These are phyloP conservation scores for Eupelmus urozonus DNA, from an alignment of 2,888 invertebrate species.

Conservation along the genomic window DNA sequence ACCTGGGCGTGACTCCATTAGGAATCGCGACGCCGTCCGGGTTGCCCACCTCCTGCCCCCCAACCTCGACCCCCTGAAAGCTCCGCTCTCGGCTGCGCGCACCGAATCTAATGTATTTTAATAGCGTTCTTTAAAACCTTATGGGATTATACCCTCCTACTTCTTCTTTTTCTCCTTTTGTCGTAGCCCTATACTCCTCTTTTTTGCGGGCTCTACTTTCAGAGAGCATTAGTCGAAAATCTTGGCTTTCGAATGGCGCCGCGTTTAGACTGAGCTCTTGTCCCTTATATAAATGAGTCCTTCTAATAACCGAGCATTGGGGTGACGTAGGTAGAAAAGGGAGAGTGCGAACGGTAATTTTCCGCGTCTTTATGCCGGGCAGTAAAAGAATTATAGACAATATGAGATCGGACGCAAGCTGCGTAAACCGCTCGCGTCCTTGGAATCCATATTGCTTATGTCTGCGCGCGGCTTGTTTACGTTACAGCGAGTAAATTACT, in stretches of 20 bases:
- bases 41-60: too few species aligned
- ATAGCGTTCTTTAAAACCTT: slow-evolving; percentile 45
- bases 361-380: not conserved
- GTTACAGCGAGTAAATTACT: too few species aligned
- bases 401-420: not conserved
- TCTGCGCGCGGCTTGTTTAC: too few species aligned
- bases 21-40: slow-evolving; percentile 50
- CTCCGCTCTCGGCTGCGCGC: not conserved
- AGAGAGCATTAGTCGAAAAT: slow-evolving; percentile 14
- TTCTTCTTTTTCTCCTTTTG: not conserved
- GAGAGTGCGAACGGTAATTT: slow-evolving; percentile 11
- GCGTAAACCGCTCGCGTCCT: too few species aligned
- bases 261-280: slow-evolving; percentile 26
- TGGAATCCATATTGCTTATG: too few species aligned
- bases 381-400: slow-evolving; percentile 37
- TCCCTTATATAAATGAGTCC: slow-evolving; percentile 18
- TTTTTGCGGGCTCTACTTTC: too few species aligned
- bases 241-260: slow-evolving; percentile 2
- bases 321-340: slow-evolving; percentile 43
- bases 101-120: slow-evolving; percentile 46
- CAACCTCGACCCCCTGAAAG: too few species aligned
- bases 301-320: slow-evolving; percentile 23
- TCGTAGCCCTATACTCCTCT: too few species aligned
- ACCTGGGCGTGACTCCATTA: slow-evolving; percentile 62
- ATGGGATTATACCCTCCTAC: slow-evolving; percentile 33